Conservation (phyloP, 2,797 vertebrate genomes). For the Lates japonicus region DNA sequence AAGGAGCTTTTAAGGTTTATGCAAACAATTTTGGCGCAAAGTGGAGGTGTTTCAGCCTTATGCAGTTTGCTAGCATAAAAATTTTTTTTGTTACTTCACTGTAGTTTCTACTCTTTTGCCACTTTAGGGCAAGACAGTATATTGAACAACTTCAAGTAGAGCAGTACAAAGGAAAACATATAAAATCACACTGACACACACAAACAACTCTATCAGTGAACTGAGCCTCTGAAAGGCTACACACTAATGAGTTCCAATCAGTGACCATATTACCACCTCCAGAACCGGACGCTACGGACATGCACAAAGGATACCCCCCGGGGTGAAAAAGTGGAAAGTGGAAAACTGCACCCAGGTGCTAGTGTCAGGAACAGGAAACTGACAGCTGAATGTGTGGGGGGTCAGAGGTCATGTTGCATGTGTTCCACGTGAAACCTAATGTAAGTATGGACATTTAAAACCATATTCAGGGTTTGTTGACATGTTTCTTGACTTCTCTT, state of each 20-base stretch:
- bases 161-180: conserved; percentile 3
- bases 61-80: neutral
- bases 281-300: conserved; percentile 30
- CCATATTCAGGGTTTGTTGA: conserved; percentile 4
- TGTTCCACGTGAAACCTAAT: conserved; percentile 54
- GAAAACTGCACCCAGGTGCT: conserved; percentile 79
- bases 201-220: conserved; percentile 5
- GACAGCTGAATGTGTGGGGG: conserved; percentile 59
- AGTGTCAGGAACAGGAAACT: conserved; percentile 68
- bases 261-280: conserved; percentile 38
- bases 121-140: neutral
- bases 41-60: neutral
- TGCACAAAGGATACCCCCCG: conserved; percentile 27
- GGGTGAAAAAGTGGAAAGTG: conserved; percentile 55
- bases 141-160: neutral
- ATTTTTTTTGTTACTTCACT: neutral
- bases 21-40: neutral
- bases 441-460: conserved; percentile 38
- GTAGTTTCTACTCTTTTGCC: neutral
- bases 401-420: conserved; percentile 65
- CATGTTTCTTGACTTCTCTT: conserved; percentile 20
- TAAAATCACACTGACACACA: neutral
- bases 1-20: neutral
- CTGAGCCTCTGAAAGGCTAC: conserved; percentile 12
- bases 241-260: conserved; percentile 59